These are phyloP conservation scores for Escarpia spicata DNA, from an alignment of 2,888 invertebrate species.

Conservation along the genomic window DNA sequence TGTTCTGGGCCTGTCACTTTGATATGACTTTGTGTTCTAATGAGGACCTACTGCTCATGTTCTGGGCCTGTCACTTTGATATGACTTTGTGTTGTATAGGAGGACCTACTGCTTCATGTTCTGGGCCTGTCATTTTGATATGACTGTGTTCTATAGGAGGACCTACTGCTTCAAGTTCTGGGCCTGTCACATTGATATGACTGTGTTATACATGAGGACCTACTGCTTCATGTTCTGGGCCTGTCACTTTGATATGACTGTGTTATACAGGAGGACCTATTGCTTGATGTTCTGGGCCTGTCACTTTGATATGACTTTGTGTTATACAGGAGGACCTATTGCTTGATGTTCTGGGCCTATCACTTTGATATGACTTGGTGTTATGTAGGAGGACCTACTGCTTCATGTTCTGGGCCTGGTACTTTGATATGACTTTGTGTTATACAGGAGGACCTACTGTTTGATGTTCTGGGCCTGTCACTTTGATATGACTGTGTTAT, in stretches of 20 bases:
- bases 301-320: slow-evolving; percentile 96
- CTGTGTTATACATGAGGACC: slow-evolving; percentile 65
- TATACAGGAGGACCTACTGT: slow-evolving; percentile 63
- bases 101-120: background rate
- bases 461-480: slow-evolving; percentile 82
- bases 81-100: background rate
- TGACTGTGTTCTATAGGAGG: slow-evolving; percentile 44
- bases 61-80: background rate
- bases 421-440: slow-evolving; percentile 91
- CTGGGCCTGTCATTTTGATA: background rate
- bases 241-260: slow-evolving; percentile 94
- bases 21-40: background rate
- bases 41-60: background rate
- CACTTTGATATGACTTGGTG: slow-evolving; percentile 94
- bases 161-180: slow-evolving; percentile 71
- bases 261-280: slow-evolving; percentile 58
- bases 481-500: slow-evolving; percentile 86
- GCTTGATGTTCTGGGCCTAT: slow-evolving; percentile 79
- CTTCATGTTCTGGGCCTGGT: slow-evolving; percentile 82
- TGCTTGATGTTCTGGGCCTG: slow-evolving; percentile 78
- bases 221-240: slow-evolving; percentile 75
- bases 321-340: slow-evolving; percentile 62
- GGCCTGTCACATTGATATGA: slow-evolving; percentile 97
- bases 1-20: background rate
- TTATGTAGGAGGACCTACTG: slow-evolving; percentile 59